Conservation (phyloP, 2,888 invertebrate genomes). For the Cheilosia impressa region DNA sequence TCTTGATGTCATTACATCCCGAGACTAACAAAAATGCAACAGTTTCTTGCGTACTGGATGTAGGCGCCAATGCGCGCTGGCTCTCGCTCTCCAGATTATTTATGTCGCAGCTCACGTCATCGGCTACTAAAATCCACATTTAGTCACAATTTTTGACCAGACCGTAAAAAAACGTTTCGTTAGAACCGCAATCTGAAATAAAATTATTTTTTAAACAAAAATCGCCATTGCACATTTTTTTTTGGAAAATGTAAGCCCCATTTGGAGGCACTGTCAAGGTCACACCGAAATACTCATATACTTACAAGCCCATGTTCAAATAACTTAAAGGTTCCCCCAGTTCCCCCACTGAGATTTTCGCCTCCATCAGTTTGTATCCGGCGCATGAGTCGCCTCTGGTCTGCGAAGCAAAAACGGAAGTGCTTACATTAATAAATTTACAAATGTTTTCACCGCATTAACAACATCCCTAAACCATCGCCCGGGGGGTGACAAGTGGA, state of each 20-base stretch:
- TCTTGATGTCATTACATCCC: too few relatives aligned
- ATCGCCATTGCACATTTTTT: not conserved
- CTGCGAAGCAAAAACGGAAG: constrained; percentile 61
- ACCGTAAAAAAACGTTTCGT: not conserved
- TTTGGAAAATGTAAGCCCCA: not conserved
- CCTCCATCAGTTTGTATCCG: constrained; percentile 38
- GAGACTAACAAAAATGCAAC: not conserved
- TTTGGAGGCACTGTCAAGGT: constrained; percentile 11
- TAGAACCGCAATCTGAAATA: not conserved
- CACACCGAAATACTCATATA: not conserved
- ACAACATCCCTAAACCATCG: constrained; percentile 43
- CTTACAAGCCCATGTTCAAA: constrained; percentile 1
- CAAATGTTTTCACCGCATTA: constrained; percentile 69
- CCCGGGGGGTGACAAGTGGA: constrained; percentile 5
- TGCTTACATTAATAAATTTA: constrained; percentile 70
- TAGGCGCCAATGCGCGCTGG: not conserved
- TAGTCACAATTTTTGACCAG: not conserved
- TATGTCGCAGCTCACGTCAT: not conserved
- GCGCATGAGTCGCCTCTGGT: constrained; percentile 41
- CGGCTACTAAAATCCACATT: not conserved
- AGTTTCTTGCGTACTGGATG: not conserved
- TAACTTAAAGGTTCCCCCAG: constrained; percentile 10
- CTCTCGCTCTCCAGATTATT: too few relatives aligned
- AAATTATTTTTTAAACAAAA: too few relatives aligned
- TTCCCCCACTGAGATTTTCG: constrained; percentile 13